Evolutionary conservation across 2,888 invertebrate species (phyloP), one percentile per base, ranked within the genome.

Genomic region (Meta bourneti): DNA sequence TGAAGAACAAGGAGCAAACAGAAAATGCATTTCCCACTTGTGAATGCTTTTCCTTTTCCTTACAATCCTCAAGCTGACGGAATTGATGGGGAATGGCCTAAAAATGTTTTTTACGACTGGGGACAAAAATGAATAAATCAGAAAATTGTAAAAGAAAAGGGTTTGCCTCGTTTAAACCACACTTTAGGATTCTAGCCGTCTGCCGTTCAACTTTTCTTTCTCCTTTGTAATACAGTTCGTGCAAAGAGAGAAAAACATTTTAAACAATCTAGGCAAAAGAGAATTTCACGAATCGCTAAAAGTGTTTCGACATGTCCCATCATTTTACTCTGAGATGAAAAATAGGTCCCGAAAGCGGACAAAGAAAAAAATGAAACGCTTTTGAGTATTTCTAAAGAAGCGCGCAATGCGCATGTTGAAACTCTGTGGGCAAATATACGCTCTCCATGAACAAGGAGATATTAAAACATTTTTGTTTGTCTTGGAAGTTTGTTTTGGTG

Each of bases 101-200:
- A 75, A 84, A 84, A 84, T 75, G 84, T 84, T 84, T 84, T 83
- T 61, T 75, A 75, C 84, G 74, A 82, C 81, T 71, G 70, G 75
- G 61, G 61, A 84, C 74, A 84, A 84, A 84, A 74, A 84, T 75
- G 84, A 84, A 84, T 84, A 75, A 84, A 84, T 84, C 84, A 84
- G 83, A 61, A 74, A 84, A 84, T 84, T 20, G 84, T 84, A 75
- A 84, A 20, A 75, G 74, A 84, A 84, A 84, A 61, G 75, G 49
- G n/a, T 84, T 75, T 84, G 19, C 75, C 52, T 34, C 84, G 70
- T 75, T 84, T 84, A 75, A 79, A 84, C 84, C 84, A 84, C 84
- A 84, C 84, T 84, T 61, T 61, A 54, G 84, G 48, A 51, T 70
- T 84, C 70, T 71, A n/a, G 75, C 20, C 75, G 84, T 54, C 49